Evolutionary conservation across 1,140 invertebrate species (phyloP), one percentile per base, ranked within the genome.

Genomic region (Drosophila nannoptera): DNA sequence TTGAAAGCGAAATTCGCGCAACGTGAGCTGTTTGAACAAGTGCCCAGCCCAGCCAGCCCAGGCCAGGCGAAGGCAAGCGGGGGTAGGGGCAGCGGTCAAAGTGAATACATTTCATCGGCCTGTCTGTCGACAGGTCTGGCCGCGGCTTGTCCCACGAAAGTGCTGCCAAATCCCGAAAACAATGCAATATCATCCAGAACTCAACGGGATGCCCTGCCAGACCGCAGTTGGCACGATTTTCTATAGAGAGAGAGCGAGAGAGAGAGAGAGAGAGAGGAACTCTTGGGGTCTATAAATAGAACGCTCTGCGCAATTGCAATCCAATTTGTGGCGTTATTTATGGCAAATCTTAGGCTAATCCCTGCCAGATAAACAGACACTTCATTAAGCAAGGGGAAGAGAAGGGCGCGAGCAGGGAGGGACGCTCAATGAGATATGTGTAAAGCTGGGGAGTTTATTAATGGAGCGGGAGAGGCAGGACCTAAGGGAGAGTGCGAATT

Each of bases 1-100:
- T 77, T 84, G 81, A 84, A 84, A 84, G 73, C 65, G 77, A 84
- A 71, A 80, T 50, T 36, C 16, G 33, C 8, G 50, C 66, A 55
- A 55, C 31, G 40, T 55, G 65, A 68, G 46, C 9, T 32, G 12
- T 14, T 33, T 33, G 48, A 33, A 33, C 48, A 14, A 33, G 31
- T 33, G 49, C 12, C 22, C 31, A 42, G 4, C 2, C n/a, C n/a
- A n/a, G n/a, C n/a, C n/a, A n/a, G n/a, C n/a, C n/a, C n/a, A n/a
- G 32, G 12, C 2, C n/a, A 22, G 22, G 49, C 22, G 4, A 12
- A n/a, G 48, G 48, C 48, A 31, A 0, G 36, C 2, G 40, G 14
- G 40, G 5, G 6, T 7, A 4, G 3, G 40, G 12, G 40, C 40
- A 14, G 40, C n/a, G 12, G 12, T 12, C 12, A 43, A 43, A 6